Percentiles rank a stretch among this genome's conserved stretches.
phyloP scores from a whole-genome alignment of 2,888 invertebrate genomes.

The Bugulina stolonifera region DNA sequence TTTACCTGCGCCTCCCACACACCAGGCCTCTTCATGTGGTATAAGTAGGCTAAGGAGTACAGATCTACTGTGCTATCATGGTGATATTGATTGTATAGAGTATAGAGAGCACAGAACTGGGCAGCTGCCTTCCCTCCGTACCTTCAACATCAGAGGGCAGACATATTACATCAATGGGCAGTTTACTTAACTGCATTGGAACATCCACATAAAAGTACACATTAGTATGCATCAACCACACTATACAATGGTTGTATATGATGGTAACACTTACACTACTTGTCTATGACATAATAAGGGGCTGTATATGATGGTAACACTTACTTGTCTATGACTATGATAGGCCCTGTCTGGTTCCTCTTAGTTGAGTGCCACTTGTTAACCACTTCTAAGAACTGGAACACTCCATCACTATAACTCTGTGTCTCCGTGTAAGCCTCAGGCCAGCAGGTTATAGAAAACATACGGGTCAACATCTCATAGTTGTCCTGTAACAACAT shows the following conservation, averaged over 20 bases:
- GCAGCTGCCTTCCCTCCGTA: slow-evolving; percentile 86
- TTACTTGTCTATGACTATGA: slow-evolving; percentile 87
- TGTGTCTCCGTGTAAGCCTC: slow-evolving; percentile 60
- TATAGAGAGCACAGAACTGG: slow-evolving; percentile 75
- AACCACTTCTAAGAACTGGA: slow-evolving; percentile 74
- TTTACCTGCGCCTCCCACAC: slow-evolving; percentile 55
- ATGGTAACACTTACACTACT: slow-evolving; percentile 62
- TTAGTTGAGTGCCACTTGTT: slow-evolving; percentile 78
- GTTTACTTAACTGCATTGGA: no score
- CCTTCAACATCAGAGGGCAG: slow-evolving; percentile 57
- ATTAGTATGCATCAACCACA: no score
- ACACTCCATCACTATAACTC: slow-evolving; percentile 58
- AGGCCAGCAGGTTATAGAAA: slow-evolving; percentile 80
- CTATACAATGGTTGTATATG: no score
- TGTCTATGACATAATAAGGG: no score
- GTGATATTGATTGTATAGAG: slow-evolving; percentile 70
- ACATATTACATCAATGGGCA: no score
- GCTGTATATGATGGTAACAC: no score
- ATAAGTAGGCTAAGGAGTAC: slow-evolving; percentile 82
- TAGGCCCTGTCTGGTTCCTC: slow-evolving; percentile 74
- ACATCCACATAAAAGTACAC: no score
- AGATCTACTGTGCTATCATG: slow-evolving; percentile 74
- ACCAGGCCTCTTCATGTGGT: slow-evolving; percentile 78
- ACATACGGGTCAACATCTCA: slow-evolving; percentile 80
- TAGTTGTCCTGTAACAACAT: slow-evolving; percentile 71